These are phyloP conservation scores for Harpagoxenus sublaevis DNA, from an alignment of 2,888 invertebrate species.

Conservation along the genomic window DNA sequence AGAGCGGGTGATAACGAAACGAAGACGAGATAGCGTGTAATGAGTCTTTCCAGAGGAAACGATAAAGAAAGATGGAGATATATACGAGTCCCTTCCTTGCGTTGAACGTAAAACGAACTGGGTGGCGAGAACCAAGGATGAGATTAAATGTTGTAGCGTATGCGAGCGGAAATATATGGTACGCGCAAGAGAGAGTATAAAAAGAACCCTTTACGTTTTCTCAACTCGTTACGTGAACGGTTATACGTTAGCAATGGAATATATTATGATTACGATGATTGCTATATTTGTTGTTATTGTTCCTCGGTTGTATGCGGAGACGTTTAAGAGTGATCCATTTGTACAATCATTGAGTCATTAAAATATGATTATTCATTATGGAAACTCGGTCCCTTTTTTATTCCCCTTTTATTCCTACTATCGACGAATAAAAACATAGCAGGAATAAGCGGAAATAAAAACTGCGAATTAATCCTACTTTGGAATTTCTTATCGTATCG, in stretches of 20 bases:
- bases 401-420: background rate
- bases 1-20: conserved; percentile 66
- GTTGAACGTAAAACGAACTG: conserved; percentile 68
- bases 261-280: conserved; percentile 83
- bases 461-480: background rate
- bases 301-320: conserved; percentile 84
- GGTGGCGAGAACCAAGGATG: conserved; percentile 62
- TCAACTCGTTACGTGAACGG: conserved; percentile 68
- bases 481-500: background rate
- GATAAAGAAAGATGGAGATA: background rate
- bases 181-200: conserved; percentile 58
- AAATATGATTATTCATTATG: conserved; percentile 86
- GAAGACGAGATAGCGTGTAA: conserved; percentile 63
- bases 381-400: conserved; percentile 48
- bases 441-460: too few relatives aligned
- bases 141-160: conserved; percentile 59
- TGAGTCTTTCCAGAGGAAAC: conserved; percentile 68
- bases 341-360: conserved; percentile 86
- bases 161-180: conserved; percentile 54
- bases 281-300: conserved; percentile 85
- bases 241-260: conserved; percentile 63
- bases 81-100: conserved; percentile 67
- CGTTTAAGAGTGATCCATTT: conserved; percentile 85
- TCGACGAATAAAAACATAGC: too few relatives aligned
- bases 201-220: conserved; percentile 65